phyloP scores from a whole-genome alignment of 2,113 vertebrate genomes.

The Lipophrys pholis region DNA sequence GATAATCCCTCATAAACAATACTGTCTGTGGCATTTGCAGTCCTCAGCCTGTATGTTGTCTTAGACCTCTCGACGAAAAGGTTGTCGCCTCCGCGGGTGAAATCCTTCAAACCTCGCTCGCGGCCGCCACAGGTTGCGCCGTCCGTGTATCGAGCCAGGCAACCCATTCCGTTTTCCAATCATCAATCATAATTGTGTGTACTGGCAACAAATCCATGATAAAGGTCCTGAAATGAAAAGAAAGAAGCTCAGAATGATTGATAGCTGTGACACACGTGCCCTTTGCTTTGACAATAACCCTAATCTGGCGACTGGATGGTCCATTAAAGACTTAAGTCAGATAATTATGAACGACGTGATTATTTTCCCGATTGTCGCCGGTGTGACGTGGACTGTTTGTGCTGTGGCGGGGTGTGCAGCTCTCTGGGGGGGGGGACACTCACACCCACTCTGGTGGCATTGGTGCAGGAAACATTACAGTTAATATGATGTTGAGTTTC shows the following conservation, averaged over 20 bases:
- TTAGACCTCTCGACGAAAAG: constrained; percentile 53
- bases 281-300: constrained; percentile 58
- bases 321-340: constrained; percentile 60
- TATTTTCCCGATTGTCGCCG: constrained; percentile 34
- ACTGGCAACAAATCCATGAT: constrained; percentile 64
- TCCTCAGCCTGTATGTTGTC: constrained; percentile 36
- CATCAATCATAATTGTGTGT: constrained; percentile 60
- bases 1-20: constrained; percentile 82
- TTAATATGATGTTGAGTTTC: constrained; percentile 67
- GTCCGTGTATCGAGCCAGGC: constrained; percentile 24
- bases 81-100: constrained; percentile 49
- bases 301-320: constrained; percentile 47
- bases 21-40: constrained; percentile 78
- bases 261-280: constrained; percentile 57
- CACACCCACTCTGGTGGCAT: constrained; percentile 13
- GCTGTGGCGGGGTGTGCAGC: constrained; percentile 17
- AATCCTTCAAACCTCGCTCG: constrained; percentile 55
- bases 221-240: constrained; percentile 62
- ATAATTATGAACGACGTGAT: constrained; percentile 58
- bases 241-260: constrained; percentile 47
- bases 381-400: constrained; percentile 19
- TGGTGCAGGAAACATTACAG: constrained; percentile 58
- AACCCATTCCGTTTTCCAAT: constrained; percentile 51
- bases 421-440: neutral
- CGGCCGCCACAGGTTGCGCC: constrained; percentile 41